Evolutionary conservation across 2,113 vertebrate genomes (phyloP).

Genomic region (Manacus vitellinus): DNA sequence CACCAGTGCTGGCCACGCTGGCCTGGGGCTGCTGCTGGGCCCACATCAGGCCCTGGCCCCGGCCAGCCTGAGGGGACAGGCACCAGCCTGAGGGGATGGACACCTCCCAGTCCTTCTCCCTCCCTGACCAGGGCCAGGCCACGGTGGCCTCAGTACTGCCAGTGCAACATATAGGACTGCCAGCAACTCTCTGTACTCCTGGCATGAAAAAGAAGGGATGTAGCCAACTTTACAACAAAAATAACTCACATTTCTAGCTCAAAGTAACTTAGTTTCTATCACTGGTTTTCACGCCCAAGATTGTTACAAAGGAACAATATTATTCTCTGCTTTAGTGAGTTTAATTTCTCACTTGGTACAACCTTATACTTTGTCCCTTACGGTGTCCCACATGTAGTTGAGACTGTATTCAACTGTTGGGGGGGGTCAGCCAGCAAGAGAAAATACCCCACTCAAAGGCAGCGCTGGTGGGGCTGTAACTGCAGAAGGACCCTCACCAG

Average conservation of each 20-base stretch:
- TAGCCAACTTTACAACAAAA: neutral
- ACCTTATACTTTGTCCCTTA: neutral
- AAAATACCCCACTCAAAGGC: neutral
- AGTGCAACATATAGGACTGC: neutral
- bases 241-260: neutral
- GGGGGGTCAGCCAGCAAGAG: neutral
- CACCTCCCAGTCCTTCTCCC: neutral
- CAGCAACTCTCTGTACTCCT: neutral
- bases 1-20: fast-evolving
- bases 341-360: neutral
- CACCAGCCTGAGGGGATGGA: neutral
- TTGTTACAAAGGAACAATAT: neutral
- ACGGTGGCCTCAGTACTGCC: fast-evolving
- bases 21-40: neutral
- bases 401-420: neutral
- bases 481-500: neutral
- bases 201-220: fast-evolving
- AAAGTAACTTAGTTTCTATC: neutral
- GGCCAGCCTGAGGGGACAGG: neutral
- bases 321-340: neutral
- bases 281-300: neutral
- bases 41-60: neutral
- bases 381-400: fast-evolving
- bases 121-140: neutral
- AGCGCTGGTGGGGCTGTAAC: neutral